Percentiles rank a stretch among this genome's conserved stretches.
These are phyloP conservation scores for Potamilus streckersoni DNA, from an alignment of 1,140 invertebrate species.

Conservation along the genomic window DNA sequence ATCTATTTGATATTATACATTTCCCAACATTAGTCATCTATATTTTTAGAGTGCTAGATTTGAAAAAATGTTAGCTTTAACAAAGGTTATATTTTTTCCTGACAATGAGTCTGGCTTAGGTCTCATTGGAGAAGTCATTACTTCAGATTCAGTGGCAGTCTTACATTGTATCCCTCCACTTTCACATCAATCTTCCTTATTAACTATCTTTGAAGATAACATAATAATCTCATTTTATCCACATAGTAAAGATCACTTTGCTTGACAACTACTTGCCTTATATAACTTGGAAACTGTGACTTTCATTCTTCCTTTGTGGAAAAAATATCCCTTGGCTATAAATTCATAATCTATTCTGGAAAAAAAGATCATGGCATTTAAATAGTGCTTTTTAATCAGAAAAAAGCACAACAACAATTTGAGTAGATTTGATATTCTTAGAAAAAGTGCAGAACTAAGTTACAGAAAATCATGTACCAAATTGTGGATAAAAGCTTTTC, in stretches of 20 bases:
- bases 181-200: background rate
- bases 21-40: background rate
- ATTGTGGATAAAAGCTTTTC: too few species aligned
- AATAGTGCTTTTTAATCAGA: background rate
- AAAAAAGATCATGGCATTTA: slow-evolving; percentile 17
- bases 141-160: too few species aligned
- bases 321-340: slow-evolving; percentile 93
- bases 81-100: background rate
- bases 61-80: background rate
- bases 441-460: background rate
- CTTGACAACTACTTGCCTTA: slow-evolving; percentile 71
- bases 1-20: too few species aligned
- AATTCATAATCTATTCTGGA: slow-evolving; percentile 87
- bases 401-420: background rate
- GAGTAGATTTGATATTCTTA: background rate
- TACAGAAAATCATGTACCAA: too few species aligned
- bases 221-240: background rate
- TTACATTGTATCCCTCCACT: too few species aligned
- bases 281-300: slow-evolving; percentile 96
- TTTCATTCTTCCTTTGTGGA: slow-evolving; percentile 96
- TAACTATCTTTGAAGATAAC: background rate
- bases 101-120: too few species aligned
- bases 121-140: too few species aligned
- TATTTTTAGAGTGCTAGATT: slow-evolving; percentile 7
- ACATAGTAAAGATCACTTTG: background rate